Evolutionary conservation across 2,888 invertebrate genomes (phyloP), one percentile per base, ranked within the genome.

Genomic region (Acleris literana): DNA sequence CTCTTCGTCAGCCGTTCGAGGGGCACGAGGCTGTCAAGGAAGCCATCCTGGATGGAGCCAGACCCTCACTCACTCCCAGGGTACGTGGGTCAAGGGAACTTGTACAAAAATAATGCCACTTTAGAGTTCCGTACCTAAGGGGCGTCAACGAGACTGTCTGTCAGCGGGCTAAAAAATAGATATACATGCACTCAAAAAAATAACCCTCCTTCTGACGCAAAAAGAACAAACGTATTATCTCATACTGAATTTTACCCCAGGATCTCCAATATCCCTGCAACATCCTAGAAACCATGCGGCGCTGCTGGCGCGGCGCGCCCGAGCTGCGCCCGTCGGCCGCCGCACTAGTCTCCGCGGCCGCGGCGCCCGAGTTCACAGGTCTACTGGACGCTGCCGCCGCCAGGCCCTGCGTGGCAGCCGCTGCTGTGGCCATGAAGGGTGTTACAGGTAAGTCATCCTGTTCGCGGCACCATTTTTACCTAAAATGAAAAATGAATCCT

Each of bases 1-100:
- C 98, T 0, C 93, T 99, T 55, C 95, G 98, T 54, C 97, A 97
- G 81, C 99, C 99, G 0, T 99, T 99, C 81, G 99, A 99, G 78
- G 98, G 98, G 0, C 97, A 98, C 80, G 99, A 99, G 85, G 98
- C 99, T 2, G 97, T 99, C 5, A 99, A 99, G 84, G 99, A 99
- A 79, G 97, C 98, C 76, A 97, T 99, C 56, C 88, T 99, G 67
- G 99, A 99, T 80, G 99, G 99, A 1, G 98, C 97, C 25, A 90
- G 99, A 56, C 99, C 99, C 0, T 94, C 97, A 0, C 90, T 99
- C 20, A 96, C 98, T 0, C 95, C 96, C 60, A 94, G 97, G 82
- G 97, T 96, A 33, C 33, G 11, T 33, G 9, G 7, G n/a, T n/a
- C n/a, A n/a, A n/a, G n/a, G n/a, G n/a, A n/a, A n/a, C n/a, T n/a